Base-by-base conservation (phyloP, 1,140 invertebrate genomes). In the Cyphomyrmex costatus region DNA sequence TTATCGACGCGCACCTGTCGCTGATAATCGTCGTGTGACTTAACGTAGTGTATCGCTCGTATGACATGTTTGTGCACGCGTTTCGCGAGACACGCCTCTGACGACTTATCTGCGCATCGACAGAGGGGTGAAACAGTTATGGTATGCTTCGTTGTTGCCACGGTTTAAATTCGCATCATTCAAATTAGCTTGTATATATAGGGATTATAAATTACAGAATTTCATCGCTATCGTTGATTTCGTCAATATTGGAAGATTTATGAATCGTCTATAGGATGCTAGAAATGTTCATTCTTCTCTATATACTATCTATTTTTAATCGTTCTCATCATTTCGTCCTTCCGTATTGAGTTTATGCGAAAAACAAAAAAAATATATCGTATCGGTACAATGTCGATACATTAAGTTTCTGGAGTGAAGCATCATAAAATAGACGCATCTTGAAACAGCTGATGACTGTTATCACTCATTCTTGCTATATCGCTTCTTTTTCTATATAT, bases 371-470 rank as follows among this genome's bases (percentile, higher is more conserved):
- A 76, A 86, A 21, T 36, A 27, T 51, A 61, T 90, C 91, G 87
- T 89, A 87, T 90, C 86, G 89, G 85, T 87, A 88, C 88, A 91
- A 92, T 93, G 92, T 93, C 89, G 90, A n/a, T n/a, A 90, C 90
- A 14, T 24, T 66, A 90, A 68, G 86, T 92, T 90, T 93, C 92
- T 92, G 91, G 92, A 93, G 90, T 89, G 73, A 91, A 91, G 86
- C 90, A 89, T 93, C 90, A 93, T 93, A 94, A 93, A 94, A 91
- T 10, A 93, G 93, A 92, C 82, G 85, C 79, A 88, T 88, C 84
- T 89, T 91, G 91, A 94, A 94, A 94, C 92, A 93, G 93, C 92
- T 94, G 93, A 94, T 94, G 92, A 92, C 92, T 92, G 92, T 92
- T 86, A 91, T 93, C 90, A 91, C 89, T 85, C 70, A 84, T 42